Base-by-base conservation (phyloP, 2,113 vertebrate species). In the Heliornis fulica region DNA sequence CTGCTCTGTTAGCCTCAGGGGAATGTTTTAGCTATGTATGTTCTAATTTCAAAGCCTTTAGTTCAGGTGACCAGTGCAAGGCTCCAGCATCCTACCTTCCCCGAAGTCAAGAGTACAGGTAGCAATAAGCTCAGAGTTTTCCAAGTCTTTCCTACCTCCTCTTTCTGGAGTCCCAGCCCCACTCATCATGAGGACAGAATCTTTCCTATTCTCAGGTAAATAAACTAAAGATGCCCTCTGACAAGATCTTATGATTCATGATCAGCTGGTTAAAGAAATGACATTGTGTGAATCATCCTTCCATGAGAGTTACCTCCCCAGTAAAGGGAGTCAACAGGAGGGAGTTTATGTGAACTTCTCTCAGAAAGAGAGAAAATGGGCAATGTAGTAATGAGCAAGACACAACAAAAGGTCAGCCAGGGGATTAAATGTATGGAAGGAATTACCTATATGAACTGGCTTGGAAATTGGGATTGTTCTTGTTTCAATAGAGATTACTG, bases 231-330 rank as follows among this genome's bases (percentile, higher is more conserved):
- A 61, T 61, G 65, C 22, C 75, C 57, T 88, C 69, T 90, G 75
- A 63, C 83, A 92, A 57, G 46, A 15, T 36, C 66, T 26, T 65
- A 25, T 94, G 95, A 95, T 81, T 94, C 89, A 81, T 15, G 11
- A 90, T 75, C 83, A 88, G 28, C 41, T 88, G 83, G 78, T 92
- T 63, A 70, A 79, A 90, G 79, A 66, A 90, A 87, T 90, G 48
- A 45, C 4, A n/a, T 45, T 5, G 25, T 12, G 65, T 88, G 91
- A 95, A 79, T 90, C 92, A 96, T 78, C 65, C 38, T 74, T 71
- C 51, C 60, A 90, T 71, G 83, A 65, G 70, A 92, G 65, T 21
- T 59, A 13, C 41, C 26, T 66, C 28, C 65, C 38, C 75, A 48
- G 26, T 69, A 46, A 65, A 64, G 9, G 64, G n/a, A 83, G 20